These are phyloP conservation scores for Neodiprion pinetum DNA, from an alignment of 1,140 invertebrate species.

Conservation along the genomic window DNA sequence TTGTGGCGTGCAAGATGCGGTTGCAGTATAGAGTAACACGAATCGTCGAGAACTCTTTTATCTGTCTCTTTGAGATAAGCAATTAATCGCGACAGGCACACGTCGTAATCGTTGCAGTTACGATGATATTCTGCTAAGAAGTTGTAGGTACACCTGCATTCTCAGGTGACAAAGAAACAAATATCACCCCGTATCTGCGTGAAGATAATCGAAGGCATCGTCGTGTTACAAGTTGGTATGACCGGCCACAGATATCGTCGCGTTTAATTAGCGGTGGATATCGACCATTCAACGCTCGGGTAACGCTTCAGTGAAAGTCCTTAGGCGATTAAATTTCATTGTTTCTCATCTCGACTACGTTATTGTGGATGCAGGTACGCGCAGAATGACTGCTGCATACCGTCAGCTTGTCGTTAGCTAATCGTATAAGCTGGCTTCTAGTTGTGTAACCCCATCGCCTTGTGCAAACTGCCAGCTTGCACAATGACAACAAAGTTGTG, in stretches of 20 bases:
- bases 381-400: too few species aligned
- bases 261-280: neutral
- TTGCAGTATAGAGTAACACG: too few species aligned
- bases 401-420: too few species aligned
- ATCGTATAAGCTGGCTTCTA: too few species aligned
- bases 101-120: neutral
- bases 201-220: neutral
- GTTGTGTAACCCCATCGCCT: neutral
- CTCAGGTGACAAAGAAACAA: neutral
- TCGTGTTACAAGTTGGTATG: neutral
- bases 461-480: neutral
- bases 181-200: neutral
- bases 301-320: neutral
- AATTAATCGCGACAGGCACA: neutral
- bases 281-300: neutral
- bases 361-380: too few species aligned
- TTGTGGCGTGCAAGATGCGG: too few species aligned
- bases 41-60: too few species aligned
- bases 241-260: neutral
- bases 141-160: neutral
- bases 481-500: neutral
- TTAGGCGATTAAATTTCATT: neutral
- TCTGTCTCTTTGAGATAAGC: neutral
- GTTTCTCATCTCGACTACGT: too few species aligned
- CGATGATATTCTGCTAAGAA: neutral